These are phyloP conservation scores for Mamestra configurata DNA, from an alignment of 1,140 invertebrate species.

Conservation along the genomic window DNA sequence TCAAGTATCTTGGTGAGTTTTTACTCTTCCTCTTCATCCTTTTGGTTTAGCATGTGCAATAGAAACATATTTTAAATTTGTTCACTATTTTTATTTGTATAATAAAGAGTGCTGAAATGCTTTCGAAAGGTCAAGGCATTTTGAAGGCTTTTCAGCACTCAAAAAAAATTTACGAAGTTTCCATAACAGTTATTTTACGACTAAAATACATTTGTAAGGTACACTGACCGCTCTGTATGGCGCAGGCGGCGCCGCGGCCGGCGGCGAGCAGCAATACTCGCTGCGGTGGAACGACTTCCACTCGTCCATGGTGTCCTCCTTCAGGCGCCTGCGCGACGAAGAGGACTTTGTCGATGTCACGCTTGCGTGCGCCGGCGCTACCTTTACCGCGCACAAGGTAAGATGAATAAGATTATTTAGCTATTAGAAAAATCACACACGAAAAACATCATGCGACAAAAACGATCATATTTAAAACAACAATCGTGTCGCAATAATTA, in stretches of 20 bases:
- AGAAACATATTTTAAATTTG: too few relatives aligned
- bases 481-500: neutral
- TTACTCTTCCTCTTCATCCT: too few relatives aligned
- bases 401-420: neutral
- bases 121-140: neutral
- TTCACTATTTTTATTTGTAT: too few relatives aligned
- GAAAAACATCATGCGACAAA: neutral
- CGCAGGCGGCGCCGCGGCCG: conserved; percentile 72
- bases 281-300: conserved; percentile 98
- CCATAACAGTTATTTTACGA: conserved; percentile 33
- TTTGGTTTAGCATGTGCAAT: too few relatives aligned
- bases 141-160: neutral
- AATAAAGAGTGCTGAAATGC: neutral
- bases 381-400: conserved; percentile 96
- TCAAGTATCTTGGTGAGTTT: neutral
- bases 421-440: neutral
- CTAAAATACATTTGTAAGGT: conserved; percentile 43
- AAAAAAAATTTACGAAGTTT: neutral
- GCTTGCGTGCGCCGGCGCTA: conserved; percentile 95
- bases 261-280: conserved; percentile 95
- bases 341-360: conserved; percentile 97
- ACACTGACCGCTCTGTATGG: conserved; percentile 36
- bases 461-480: neutral
- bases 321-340: conserved; percentile 94
- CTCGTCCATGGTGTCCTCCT: conserved; percentile 95